A percentile compares a stretch with the other conserved stretches of the same genome.
Conservation (phyloP, 2,888 invertebrate genomes). For the Gerris lacustris region DNA sequence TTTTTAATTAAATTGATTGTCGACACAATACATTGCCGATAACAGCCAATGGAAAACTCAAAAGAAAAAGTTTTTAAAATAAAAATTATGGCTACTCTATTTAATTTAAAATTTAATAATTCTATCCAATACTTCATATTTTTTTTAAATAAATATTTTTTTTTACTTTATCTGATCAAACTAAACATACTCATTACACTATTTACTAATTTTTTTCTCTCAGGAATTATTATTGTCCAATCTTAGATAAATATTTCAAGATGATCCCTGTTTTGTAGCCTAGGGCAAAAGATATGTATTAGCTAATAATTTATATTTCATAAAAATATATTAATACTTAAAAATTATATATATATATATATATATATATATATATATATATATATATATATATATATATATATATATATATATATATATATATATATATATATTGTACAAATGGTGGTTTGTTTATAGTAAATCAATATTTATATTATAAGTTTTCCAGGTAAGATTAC, state of each 20-base stretch:
- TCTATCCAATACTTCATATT: conserved; percentile 16
- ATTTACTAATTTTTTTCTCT: neutral
- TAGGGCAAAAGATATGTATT: conserved; percentile 2
- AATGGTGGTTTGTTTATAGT: no score
- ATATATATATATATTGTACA: no score
- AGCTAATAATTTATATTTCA: neutral
- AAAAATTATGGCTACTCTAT: conserved; percentile 15
- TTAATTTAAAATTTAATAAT: conserved; percentile 9
- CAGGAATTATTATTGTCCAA: conserved; percentile 6
- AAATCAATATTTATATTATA: no score
- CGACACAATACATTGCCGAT: conserved; percentile 26
- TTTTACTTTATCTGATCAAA: neutral
- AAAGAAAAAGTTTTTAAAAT: conserved; percentile 16
- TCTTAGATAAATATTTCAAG: conserved; percentile 6
- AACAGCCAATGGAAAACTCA: conserved; percentile 25
- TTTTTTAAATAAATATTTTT: conserved; percentile 11
- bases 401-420: neutral
- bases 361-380: neutral
- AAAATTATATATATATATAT: neutral
- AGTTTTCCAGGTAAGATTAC: no score
- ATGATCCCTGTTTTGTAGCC: conserved; percentile 3
- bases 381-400: neutral
- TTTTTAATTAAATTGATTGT: conserved; percentile 24
- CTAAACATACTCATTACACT: neutral
- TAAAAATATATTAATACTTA: neutral